phyloP scores from a whole-genome alignment of 2,113 vertebrate species.

The Hemicordylus capensis region DNA sequence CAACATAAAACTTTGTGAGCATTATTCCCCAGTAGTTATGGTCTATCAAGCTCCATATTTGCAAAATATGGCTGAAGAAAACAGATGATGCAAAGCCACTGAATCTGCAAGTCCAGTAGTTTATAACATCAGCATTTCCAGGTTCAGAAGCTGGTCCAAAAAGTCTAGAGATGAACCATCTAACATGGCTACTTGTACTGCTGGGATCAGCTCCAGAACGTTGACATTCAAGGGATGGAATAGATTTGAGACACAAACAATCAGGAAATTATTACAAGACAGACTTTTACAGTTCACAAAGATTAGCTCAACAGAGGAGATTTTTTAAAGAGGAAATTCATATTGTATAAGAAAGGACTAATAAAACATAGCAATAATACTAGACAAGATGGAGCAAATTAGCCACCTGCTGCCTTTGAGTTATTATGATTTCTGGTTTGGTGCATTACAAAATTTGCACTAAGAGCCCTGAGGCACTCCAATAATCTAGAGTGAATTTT shows the following conservation, averaged over 20 bases:
- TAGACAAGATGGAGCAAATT: neutral
- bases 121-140: neutral
- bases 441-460: neutral
- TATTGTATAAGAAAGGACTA: neutral
- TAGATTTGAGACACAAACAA: neutral
- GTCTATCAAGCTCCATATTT: too few species aligned
- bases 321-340: neutral
- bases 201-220: too few species aligned
- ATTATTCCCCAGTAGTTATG: too few species aligned
- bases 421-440: neutral
- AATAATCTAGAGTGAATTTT: neutral
- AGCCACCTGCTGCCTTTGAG: neutral
- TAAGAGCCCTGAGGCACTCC: neutral
- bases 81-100: neutral
- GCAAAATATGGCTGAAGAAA: too few species aligned
- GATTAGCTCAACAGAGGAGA: neutral
- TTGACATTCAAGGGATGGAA: neutral
- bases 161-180: neutral
- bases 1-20: too few species aligned
- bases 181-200: neutral
- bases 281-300: neutral
- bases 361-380: neutral
- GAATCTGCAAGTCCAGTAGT: neutral
- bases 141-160: neutral
- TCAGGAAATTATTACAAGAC: neutral